These are phyloP conservation scores for Mormyrus iriodes DNA, from an alignment of 2,113 vertebrate genomes.

Conservation along the genomic window DNA sequence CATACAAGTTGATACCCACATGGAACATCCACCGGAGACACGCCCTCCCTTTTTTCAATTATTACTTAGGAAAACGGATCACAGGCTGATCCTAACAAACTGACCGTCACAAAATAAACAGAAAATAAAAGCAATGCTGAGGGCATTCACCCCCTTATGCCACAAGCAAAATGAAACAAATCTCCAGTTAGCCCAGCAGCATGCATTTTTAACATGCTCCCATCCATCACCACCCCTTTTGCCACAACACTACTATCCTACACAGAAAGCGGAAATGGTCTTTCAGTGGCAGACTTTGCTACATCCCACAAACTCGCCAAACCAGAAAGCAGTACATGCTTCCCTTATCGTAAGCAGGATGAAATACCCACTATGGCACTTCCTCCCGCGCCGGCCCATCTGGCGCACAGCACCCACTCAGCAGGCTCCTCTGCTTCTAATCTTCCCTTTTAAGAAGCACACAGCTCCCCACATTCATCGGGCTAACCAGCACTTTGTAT, in stretches of 20 bases:
- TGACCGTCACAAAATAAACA: background rate
- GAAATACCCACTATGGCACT: background rate
- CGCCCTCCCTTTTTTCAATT: background rate
- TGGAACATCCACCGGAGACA: background rate
- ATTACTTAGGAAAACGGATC: background rate
- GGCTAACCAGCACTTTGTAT: background rate
- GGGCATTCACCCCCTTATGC: background rate
- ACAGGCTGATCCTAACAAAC: background rate
- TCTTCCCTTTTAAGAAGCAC: background rate
- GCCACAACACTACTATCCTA: background rate
- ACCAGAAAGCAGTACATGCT: background rate
- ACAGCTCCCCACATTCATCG: background rate
- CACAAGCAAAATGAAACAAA: background rate
- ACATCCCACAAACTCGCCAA: background rate
- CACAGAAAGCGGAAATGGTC: background rate
- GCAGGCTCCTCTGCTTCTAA: background rate
- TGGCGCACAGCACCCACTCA: background rate
- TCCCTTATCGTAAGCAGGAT: background rate
- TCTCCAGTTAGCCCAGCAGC: background rate
- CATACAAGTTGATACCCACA: background rate
- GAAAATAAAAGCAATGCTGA: background rate
- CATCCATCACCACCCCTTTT: background rate
- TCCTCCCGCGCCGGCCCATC: background rate
- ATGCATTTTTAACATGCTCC: background rate
- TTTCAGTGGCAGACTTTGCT: background rate